phyloP scores from a whole-genome alignment of 2,888 invertebrate genomes.

The Dolichopus griseipennis region DNA sequence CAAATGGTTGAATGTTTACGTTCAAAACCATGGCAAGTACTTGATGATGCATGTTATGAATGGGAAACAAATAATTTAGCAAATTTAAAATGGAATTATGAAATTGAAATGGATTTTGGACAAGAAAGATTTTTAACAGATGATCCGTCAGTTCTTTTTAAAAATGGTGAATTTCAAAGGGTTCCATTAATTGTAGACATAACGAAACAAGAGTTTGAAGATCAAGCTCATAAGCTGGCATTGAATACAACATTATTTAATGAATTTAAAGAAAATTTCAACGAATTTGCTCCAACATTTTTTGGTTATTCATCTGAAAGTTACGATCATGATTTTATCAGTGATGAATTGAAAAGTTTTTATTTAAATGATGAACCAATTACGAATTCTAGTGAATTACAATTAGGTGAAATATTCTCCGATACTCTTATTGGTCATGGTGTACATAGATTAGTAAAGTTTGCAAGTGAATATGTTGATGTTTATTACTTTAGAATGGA shows the following conservation, averaged over 20 bases:
- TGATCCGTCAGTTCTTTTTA: conserved; percentile 48
- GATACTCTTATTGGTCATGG: conserved; percentile 51
- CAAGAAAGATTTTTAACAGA: conserved; percentile 50
- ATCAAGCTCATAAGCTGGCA: conserved; percentile 30
- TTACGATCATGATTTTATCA: not conserved
- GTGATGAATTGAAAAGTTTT: not conserved
- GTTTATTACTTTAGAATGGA: conserved; percentile 54
- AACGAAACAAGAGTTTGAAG: conserved; percentile 54
- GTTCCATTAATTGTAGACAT: conserved; percentile 56
- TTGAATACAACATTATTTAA: conserved; percentile 26
- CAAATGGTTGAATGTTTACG: conserved; percentile 50
- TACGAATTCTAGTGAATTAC: not conserved
- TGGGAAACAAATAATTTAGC: conserved; percentile 31
- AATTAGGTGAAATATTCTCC: conserved; percentile 45
- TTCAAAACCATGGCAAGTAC: conserved; percentile 27
- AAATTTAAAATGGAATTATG: conserved; percentile 39
- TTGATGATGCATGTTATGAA: conserved; percentile 18
- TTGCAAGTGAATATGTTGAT: conserved; percentile 46
- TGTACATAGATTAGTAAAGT: conserved; percentile 49
- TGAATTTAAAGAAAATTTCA: conserved; percentile 38
- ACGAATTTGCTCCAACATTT: conserved; percentile 36
- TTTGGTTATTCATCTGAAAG: conserved; percentile 32
- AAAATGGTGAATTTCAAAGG: conserved; percentile 46
- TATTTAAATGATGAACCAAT: conserved; percentile 9
- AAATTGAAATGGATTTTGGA: conserved; percentile 53